Percentiles rank a stretch among this genome's conserved stretches.
phyloP scores from a whole-genome alignment of 2,797 vertebrate species.

The Cirrhinus mrigala region DNA sequence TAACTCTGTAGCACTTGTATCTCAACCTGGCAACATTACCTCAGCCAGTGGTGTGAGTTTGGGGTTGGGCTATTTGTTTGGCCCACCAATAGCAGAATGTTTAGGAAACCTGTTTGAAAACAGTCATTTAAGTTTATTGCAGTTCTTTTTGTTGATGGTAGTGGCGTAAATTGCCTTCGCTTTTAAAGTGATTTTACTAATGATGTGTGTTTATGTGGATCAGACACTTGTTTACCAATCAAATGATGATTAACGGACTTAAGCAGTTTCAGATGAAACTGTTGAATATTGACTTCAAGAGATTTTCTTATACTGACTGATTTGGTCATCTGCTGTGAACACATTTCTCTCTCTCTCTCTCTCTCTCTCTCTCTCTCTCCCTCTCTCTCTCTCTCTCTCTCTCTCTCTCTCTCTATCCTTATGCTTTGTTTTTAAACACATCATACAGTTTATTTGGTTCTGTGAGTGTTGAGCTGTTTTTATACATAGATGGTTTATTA shows the following conservation, averaged over 20 bases:
- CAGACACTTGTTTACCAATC: slow-evolving; percentile 1
- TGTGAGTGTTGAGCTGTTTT: background rate
- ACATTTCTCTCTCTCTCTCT: background rate
- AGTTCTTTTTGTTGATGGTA: background rate
- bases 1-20: background rate
- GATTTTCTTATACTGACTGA: background rate
- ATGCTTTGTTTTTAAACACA: background rate
- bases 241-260: background rate
- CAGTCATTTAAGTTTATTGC: background rate
- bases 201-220: background rate
- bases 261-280: background rate
- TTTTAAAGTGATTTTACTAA: background rate
- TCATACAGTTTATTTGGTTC: slow-evolving; percentile 1
- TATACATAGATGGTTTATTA: slow-evolving; percentile 33
- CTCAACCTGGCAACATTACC: background rate
- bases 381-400: no score
- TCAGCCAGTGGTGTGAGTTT: background rate
- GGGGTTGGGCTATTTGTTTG: background rate
- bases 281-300: slow-evolving; percentile 22
- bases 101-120: background rate
- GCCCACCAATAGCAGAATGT: background rate
- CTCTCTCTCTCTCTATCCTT: background rate
- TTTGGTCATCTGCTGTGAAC: slow-evolving; percentile 41
- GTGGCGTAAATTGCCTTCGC: background rate
- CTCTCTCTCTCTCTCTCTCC: no score